Base-by-base conservation (phyloP, 2,888 invertebrate genomes). In the Noctua janthe region DNA sequence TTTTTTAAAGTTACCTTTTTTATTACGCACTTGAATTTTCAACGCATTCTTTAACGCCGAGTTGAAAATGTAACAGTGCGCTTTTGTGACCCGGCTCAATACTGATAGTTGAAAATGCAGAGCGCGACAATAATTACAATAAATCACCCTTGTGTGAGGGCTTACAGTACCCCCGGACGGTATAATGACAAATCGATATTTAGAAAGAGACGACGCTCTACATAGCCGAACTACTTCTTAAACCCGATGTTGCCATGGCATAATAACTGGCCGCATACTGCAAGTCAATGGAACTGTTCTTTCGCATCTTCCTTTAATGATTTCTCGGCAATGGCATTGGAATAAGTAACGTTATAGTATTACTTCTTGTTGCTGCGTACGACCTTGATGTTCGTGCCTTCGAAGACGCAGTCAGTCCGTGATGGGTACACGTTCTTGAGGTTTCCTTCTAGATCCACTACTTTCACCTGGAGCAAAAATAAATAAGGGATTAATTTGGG, bases 371-470 rank as follows among this genome's bases (percentile, higher is more conserved):
- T 94, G 71, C 77, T 89, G 54, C 97, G 92, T 75, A 94, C 90
- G 6, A 96, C 94, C 83, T 94, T 96, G 77, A 97, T 94, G 82
- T 93, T 95, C 51, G 92, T 86, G n/a, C 94, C 96, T 75, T 97
- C 97, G 88, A 96, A 97, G 1, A 96, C 93, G 76, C 98, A 97
- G 94, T 99, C 99, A 1, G 97, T 97, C 88, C 98, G 97, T 0
- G 98, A 98, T 0, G 99, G 99, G 94, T 98, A 99, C 5, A 98
- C 97, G n/a, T 97, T 97, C 91, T 98, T 98, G 87, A 98, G 94
- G 85, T 97, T 97, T 15, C 98, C 98, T 85, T 98, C 98, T 0
- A 97, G 94, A 84, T 98, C 98, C 0, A 98, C 97, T 7, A 98
- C 97, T 94, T 98, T 98, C 0, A 98, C 98, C 97, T 98, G 4